Conservation (phyloP, 2,113 vertebrate genomes). For the Chroicocephalus ridibundus region DNA sequence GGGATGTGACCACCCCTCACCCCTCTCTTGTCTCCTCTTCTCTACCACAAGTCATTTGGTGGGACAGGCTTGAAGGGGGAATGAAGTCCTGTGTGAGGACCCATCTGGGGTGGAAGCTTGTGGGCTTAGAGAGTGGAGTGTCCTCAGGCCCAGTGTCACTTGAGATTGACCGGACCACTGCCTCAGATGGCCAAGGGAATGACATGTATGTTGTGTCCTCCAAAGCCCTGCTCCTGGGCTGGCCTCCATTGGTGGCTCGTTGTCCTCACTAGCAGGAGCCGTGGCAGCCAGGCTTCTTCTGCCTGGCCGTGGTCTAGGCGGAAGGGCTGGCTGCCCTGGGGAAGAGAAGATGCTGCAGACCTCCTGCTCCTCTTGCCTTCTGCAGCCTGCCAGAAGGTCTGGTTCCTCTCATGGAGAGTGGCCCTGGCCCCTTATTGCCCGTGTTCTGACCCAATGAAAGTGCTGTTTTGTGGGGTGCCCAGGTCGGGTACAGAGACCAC, state of each 20-base stretch:
- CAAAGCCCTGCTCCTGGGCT: not conserved
- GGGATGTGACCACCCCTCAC: not conserved
- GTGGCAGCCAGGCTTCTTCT: not conserved
- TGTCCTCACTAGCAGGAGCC: not conserved
- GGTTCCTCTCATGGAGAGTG: not conserved
- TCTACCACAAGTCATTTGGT: not conserved
- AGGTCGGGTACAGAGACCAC: not conserved
- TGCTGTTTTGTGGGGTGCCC: not conserved
- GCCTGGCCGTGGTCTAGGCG: not conserved
- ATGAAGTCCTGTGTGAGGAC: not conserved
- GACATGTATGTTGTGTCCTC: accelerated
- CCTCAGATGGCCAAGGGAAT: not conserved
- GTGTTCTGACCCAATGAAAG: not conserved
- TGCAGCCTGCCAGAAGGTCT: not conserved
- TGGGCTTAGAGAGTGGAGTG: not conserved
- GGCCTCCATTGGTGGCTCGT: accelerated
- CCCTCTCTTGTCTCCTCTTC: not conserved
- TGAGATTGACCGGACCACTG: accelerated
- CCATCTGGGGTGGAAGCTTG: not conserved
- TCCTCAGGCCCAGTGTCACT: not conserved
- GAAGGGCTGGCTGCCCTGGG: not conserved
- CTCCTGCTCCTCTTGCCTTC: not conserved
- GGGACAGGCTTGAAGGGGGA: not conserved
- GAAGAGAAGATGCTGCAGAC: not conserved
- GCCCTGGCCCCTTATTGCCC: not conserved